Evolutionary conservation across 1,140 invertebrate genomes (phyloP).

Genomic region (Plectrocnemia conspersa): DNA sequence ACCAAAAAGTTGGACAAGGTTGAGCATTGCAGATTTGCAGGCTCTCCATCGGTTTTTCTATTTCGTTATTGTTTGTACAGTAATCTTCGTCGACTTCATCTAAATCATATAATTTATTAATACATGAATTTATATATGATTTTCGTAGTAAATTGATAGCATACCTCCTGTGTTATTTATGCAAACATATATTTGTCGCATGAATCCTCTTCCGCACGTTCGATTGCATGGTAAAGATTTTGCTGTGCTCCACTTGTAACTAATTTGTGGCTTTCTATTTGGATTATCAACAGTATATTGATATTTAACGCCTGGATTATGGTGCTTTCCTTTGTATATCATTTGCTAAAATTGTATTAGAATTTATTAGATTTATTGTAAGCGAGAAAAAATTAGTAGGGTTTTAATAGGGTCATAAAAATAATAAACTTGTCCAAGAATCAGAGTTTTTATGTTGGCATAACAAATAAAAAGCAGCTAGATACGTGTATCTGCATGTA

Average conservation of each 20-base stretch:
- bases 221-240: conserved; percentile 76
- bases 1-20: conserved; percentile 69
- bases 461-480: too few relatives aligned
- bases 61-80: conserved; percentile 57
- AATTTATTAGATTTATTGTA: too few relatives aligned
- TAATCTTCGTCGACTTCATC: conserved; percentile 61
- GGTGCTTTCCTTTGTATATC: conserved; percentile 69
- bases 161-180: conserved; percentile 57
- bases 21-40: conserved; percentile 63
- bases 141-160: conserved; percentile 3
- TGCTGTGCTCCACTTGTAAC: conserved; percentile 66
- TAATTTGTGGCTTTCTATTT: conserved; percentile 13
- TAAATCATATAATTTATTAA: conserved; percentile 17
- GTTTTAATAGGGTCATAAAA: too few relatives aligned
- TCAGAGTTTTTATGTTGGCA: too few relatives aligned
- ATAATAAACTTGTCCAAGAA: too few relatives aligned
- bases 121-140: conserved; percentile 5
- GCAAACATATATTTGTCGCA: conserved; percentile 61
- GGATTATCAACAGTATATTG: conserved; percentile 64
- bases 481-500: too few relatives aligned
- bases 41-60: conserved; percentile 56
- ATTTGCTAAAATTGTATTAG: conserved; percentile 56
- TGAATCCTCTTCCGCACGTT: conserved; percentile 70
- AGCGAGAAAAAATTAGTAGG: too few relatives aligned
- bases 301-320: conserved; percentile 75